Percentiles rank a stretch among this genome's conserved stretches.
These are phyloP conservation scores for Heterocephalus glaber DNA, from an alignment of 2,113 vertebrate genomes.

Conservation along the genomic window DNA sequence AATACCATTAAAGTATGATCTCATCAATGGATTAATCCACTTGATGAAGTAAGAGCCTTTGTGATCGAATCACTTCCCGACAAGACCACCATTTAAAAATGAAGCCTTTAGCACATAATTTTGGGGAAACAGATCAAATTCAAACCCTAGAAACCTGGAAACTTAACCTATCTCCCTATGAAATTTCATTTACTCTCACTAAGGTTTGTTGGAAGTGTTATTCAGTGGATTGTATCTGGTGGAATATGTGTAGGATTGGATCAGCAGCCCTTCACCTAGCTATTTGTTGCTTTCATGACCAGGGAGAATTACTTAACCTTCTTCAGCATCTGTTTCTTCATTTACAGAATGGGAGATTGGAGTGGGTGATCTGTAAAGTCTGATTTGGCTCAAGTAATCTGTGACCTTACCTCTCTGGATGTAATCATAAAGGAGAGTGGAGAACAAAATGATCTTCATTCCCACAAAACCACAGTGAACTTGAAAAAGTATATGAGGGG, in stretches of 20 bases:
- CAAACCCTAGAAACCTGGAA: background rate
- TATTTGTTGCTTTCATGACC: background rate
- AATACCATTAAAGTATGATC: background rate
- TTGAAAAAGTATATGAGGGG: conserved; percentile 19
- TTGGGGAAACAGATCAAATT: background rate
- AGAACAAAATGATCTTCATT: background rate
- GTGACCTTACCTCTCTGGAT: background rate
- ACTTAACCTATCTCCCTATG: background rate
- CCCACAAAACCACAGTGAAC: background rate
- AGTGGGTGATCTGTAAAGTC: background rate
- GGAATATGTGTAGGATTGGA: background rate
- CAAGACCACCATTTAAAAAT: background rate
- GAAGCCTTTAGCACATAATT: background rate
- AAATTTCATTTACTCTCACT: background rate
- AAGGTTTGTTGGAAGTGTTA: background rate
- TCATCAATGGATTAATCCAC: background rate
- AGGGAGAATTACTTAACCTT: background rate
- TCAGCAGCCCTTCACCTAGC: background rate
- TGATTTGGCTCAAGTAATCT: conserved; percentile 38
- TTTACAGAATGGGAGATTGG: background rate
- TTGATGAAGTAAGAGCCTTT: background rate
- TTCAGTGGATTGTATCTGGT: background rate
- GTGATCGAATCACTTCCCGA: background rate
- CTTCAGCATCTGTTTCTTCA: conserved; percentile 27
- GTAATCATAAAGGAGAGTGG: conserved; percentile 6